Evolutionary conservation across 2,888 invertebrate species (phyloP).

Genomic region (Drosophila melanocephala): DNA sequence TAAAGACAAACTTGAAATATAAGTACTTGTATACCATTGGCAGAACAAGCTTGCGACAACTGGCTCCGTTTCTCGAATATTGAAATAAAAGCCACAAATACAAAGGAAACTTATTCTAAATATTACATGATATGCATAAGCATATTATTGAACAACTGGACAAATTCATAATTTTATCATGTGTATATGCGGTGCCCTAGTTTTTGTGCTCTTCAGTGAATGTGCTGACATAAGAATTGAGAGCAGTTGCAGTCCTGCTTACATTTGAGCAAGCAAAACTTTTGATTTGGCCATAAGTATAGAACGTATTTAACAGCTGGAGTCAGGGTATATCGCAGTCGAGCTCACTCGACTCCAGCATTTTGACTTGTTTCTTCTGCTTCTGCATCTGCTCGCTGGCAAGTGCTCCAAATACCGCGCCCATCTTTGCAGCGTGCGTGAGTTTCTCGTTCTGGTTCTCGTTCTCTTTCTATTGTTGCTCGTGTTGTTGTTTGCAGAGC

Average conservation of each 20-base stretch:
- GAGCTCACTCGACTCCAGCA: background rate
- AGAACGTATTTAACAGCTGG: background rate
- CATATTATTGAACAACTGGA: background rate
- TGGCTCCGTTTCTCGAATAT: background rate
- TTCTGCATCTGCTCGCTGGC: constrained; percentile 7
- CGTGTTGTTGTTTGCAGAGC: constrained; percentile 53
- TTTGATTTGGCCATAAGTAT: background rate
- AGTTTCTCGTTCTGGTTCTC: constrained; percentile 22
- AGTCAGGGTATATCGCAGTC: background rate
- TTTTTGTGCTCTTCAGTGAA: background rate
- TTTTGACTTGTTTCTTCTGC: background rate
- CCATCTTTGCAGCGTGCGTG: constrained; percentile 57
- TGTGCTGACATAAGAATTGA: background rate
- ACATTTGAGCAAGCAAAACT: background rate
- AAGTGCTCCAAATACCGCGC: constrained; percentile 57
- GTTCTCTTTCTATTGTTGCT: constrained; percentile 23
- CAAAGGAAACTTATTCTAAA: background rate
- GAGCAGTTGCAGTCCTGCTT: background rate
- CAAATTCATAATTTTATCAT: background rate
- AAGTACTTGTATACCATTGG: background rate
- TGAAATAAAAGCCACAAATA: background rate
- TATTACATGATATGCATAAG: background rate
- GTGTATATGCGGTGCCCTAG: background rate
- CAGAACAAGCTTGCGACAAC: background rate
- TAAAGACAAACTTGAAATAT: background rate